Conservation (phyloP, 2,113 vertebrate species). For the Cebidichthys violaceus region DNA sequence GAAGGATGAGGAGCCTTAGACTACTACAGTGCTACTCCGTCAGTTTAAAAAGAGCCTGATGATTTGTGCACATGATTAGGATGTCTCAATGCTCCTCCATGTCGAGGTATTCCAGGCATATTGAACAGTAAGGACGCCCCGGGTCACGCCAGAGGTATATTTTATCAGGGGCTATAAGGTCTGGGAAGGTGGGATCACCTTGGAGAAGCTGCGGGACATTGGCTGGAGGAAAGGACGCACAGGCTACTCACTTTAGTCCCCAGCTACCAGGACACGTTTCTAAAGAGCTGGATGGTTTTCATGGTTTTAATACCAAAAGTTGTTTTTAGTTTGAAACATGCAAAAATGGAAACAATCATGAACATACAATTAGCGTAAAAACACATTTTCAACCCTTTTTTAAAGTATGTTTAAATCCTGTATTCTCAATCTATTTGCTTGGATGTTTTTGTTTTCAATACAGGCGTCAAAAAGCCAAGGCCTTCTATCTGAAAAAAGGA, state of each 20-base stretch:
- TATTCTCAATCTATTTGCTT: not conserved
- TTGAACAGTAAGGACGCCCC: slow-evolving; percentile 23
- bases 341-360: not conserved
- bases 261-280: not conserved
- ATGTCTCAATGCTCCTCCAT: slow-evolving; percentile 31
- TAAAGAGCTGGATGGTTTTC: not conserved
- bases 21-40: slow-evolving; percentile 10
- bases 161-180: slow-evolving; percentile 34
- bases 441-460: slow-evolving; percentile 12
- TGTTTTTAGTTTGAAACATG: not conserved
- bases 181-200: slow-evolving; percentile 29
- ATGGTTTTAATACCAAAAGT: not conserved
- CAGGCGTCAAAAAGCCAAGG: slow-evolving; percentile 21
- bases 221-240: slow-evolving; percentile 1
- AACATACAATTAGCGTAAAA: not conserved
- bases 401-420: not conserved
- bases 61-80: slow-evolving; percentile 24
- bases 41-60: slow-evolving; percentile 16
- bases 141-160: slow-evolving; percentile 9
- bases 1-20: not conserved
- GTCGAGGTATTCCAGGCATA: slow-evolving; percentile 42
- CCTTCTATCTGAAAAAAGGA: slow-evolving; percentile 53
- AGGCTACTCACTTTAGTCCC: not conserved
- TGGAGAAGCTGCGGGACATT: slow-evolving; percentile 26
- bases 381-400: not conserved